Evolutionary conservation across 1,140 invertebrate species (phyloP).

Genomic region (Calosoma granatense): DNA sequence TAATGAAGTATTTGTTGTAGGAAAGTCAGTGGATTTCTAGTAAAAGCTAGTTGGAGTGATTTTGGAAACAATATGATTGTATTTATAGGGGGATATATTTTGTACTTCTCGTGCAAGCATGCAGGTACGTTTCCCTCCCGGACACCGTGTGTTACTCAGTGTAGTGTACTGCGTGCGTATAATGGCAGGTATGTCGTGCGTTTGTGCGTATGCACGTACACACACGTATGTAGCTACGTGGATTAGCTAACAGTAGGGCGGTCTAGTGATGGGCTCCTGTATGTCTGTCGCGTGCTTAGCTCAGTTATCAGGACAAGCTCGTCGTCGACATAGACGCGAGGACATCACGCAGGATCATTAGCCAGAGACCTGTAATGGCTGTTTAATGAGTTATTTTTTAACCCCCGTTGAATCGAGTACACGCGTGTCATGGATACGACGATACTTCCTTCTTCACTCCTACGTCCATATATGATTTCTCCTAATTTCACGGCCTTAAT

Average conservation of each 20-base stretch:
- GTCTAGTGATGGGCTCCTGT: not conserved
- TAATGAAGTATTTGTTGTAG: no score
- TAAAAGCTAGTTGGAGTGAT: no score
- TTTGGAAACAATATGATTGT: no score
- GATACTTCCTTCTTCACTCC: no score
- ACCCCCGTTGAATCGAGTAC: not conserved
- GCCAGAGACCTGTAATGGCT: not conserved
- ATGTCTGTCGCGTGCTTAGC: not conserved
- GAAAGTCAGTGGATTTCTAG: no score
- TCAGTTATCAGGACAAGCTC: not conserved
- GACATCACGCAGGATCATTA: not conserved
- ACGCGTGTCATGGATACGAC: no score
- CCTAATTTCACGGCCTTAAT: not conserved
- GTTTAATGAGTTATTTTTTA: constrained; percentile 1
- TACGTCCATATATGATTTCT: not conserved
- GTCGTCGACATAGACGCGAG: not conserved
- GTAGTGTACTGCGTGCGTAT: not conserved
- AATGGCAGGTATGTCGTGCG: no score
- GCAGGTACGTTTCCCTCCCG: not conserved
- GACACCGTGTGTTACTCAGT: not conserved
- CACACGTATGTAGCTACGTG: not conserved
- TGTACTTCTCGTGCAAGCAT: not conserved
- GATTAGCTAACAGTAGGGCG: not conserved
- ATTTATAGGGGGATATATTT: no score
- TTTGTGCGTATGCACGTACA: no score